Evolutionary conservation across 2,797 vertebrate species (phyloP).

Genomic region (Microchirus variegatus): DNA sequence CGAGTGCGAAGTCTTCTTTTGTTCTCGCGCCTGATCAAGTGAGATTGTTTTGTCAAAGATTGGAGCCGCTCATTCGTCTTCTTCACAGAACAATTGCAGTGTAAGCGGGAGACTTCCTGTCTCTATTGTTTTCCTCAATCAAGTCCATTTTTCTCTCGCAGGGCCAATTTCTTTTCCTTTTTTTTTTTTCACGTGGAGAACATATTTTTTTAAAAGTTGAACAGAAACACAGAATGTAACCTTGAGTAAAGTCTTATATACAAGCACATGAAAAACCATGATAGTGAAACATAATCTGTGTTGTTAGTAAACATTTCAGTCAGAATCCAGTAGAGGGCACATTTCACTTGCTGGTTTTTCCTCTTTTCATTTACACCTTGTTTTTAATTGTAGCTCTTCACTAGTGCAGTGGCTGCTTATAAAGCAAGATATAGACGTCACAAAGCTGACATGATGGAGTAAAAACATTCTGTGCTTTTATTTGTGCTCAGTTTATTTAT

Average conservation of each 20-base stretch:
- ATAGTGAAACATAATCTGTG: background rate
- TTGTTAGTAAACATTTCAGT: slow-evolving; percentile 39
- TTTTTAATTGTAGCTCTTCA: slow-evolving; percentile 9
- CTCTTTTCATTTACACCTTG: slow-evolving; percentile 15
- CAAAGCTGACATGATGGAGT: slow-evolving; percentile 6
- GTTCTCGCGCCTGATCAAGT: slow-evolving; percentile 32
- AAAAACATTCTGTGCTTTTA: slow-evolving; percentile 9
- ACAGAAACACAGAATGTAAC: background rate
- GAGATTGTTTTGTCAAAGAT: slow-evolving; percentile 44
- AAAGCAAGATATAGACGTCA: slow-evolving; percentile 15
- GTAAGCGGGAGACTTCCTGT: slow-evolving; percentile 11
- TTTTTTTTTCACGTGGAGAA: background rate
- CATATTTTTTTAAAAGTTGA: background rate
- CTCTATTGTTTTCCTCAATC: slow-evolving; percentile 36
- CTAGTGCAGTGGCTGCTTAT: slow-evolving; percentile 1
- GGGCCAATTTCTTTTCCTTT: slow-evolving; percentile 12
- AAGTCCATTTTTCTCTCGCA: slow-evolving; percentile 27
- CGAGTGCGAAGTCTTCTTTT: slow-evolving; percentile 37
- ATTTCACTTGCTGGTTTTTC: slow-evolving; percentile 42
- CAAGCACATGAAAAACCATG: background rate
- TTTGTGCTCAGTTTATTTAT: slow-evolving; percentile 19
- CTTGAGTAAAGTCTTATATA: background rate
- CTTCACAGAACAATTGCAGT: slow-evolving; percentile 50
- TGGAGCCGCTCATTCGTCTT: slow-evolving; percentile 56
- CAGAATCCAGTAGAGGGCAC: slow-evolving; percentile 74